Evolutionary conservation across 2,113 vertebrate genomes (phyloP).

Genomic region (Dryoscopus gambensis): DNA sequence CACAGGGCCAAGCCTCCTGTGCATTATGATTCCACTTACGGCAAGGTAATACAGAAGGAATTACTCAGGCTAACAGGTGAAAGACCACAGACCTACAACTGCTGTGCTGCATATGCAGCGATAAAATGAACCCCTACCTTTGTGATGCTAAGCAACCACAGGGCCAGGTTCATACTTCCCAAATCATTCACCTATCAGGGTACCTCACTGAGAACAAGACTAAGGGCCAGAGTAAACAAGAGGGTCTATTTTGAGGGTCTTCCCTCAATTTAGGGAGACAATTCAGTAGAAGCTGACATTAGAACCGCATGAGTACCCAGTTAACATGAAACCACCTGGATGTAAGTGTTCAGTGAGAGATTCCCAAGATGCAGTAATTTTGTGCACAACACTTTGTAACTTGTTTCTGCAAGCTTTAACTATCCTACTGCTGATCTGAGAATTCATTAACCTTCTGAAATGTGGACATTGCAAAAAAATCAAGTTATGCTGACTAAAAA

Average conservation of each 20-base stretch:
- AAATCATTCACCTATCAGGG: background rate
- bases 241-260: background rate
- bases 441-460: background rate
- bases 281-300: background rate
- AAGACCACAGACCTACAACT: background rate
- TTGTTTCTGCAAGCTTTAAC: background rate
- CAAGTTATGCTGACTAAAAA: background rate
- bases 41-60: background rate
- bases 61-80: background rate
- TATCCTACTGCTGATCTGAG: background rate
- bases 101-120: fast-evolving
- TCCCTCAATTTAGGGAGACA: background rate
- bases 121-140: background rate
- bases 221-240: background rate
- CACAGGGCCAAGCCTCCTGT: background rate
- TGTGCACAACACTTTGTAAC: background rate
- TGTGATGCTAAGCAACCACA: background rate
- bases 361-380: background rate
- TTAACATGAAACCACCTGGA: background rate
- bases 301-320: background rate
- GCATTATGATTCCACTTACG: fast-evolving
- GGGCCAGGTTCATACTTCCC: background rate
- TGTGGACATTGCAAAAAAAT: background rate
- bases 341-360: background rate
- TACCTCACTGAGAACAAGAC: background rate